A percentile compares a stretch with the other conserved stretches of the same genome.
These are phyloP conservation scores for Myotis planiceps DNA, from an alignment of 2,797 vertebrate genomes.

Conservation along the genomic window DNA sequence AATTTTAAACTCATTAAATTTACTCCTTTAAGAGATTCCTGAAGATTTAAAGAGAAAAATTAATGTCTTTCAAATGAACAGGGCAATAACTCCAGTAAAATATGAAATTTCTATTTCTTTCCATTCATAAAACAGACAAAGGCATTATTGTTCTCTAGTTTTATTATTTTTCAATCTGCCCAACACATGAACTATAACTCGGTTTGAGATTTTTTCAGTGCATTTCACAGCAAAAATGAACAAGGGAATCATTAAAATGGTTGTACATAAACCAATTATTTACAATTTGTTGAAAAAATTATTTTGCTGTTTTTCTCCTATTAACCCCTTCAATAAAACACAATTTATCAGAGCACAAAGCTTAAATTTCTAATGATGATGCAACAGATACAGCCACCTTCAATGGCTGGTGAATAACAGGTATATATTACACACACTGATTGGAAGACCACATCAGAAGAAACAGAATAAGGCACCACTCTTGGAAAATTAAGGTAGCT, in stretches of 20 bases:
- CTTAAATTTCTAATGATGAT: conserved; percentile 78
- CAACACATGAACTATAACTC: conserved; percentile 86
- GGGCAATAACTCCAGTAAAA: background rate
- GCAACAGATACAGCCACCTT: conserved; percentile 75
- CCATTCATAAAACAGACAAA: conserved; percentile 81
- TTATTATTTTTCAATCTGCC: conserved; percentile 84
- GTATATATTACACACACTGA: conserved; percentile 82
- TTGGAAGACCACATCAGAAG: conserved; percentile 90
- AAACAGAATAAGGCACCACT: conserved; percentile 93
- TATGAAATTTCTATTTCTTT: conserved; percentile 53
- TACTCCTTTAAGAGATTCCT: background rate
- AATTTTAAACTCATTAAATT: background rate
- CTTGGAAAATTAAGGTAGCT: conserved; percentile 89
- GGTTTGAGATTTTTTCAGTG: conserved; percentile 92
- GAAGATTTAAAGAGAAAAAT: conserved; percentile 40
- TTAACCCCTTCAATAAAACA: conserved; percentile 71
- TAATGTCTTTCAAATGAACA: background rate
- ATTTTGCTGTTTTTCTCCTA: conserved; percentile 76
- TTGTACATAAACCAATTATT: conserved; percentile 86
- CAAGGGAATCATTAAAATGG: conserved; percentile 84
- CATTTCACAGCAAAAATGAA: conserved; percentile 92
- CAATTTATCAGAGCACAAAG: conserved; percentile 78
- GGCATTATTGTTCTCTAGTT: conserved; percentile 82
- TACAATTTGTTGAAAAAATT: conserved; percentile 82
- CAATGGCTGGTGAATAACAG: conserved; percentile 77